A percentile compares a stretch with the other conserved stretches of the same genome.
Conservation (phyloP, 2,888 invertebrate genomes). For the Entomobrya multifasciata region DNA sequence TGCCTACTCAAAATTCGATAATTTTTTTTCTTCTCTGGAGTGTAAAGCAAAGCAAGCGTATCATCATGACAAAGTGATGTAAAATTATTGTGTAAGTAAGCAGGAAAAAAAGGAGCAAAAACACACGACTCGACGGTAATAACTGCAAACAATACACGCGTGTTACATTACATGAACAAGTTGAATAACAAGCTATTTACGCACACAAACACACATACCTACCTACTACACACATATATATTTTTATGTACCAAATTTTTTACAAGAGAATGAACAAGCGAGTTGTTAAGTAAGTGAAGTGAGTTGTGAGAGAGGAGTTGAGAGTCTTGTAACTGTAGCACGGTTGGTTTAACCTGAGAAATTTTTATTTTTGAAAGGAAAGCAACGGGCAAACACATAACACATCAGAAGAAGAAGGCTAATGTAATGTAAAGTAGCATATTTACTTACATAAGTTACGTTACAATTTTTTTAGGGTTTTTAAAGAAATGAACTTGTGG, state of each 20-base stretch:
- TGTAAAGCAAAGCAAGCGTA: too few species aligned
- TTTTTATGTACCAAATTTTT: not conserved
- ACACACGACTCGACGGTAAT: too few species aligned
- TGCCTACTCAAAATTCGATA: too few species aligned
- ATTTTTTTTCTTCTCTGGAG: too few species aligned
- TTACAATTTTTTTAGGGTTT: not conserved
- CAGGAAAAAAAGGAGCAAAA: not conserved
- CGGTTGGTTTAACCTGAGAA: slow-evolving; percentile 37
- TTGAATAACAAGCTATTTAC: too few species aligned
- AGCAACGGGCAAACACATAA: slow-evolving; percentile 4
- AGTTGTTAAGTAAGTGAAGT: not conserved
- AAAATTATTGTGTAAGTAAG: too few species aligned
- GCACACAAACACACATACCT: not conserved
- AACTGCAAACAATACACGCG: not conserved
- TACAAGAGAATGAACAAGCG: not conserved
- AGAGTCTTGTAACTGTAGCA: not conserved
- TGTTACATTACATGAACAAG: not conserved
- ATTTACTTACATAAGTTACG: not conserved
- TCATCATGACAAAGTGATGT: too few species aligned
- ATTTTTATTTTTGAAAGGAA: too few species aligned
- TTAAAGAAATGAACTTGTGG: not conserved
- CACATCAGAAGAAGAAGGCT: not conserved
- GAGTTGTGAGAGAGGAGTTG: not conserved
- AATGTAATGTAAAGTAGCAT: slow-evolving; percentile 49
- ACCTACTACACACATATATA: not conserved